Conservation (phyloP, 2,888 invertebrate species). For the Ischnura elegans region DNA sequence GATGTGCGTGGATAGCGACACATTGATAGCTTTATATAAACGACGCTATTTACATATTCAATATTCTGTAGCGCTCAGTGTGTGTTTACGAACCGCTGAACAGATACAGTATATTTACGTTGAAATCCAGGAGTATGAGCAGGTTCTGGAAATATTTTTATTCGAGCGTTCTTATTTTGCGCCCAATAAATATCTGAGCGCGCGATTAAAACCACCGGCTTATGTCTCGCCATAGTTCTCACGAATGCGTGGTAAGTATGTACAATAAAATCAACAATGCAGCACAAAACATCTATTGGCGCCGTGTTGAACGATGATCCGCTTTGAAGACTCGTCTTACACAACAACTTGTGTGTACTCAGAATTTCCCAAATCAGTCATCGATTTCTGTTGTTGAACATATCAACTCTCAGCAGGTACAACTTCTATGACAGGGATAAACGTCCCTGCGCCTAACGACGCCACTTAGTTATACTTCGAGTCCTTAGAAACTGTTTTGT, state of each 20-base stretch:
- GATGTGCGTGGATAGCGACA: neutral
- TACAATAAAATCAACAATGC: neutral
- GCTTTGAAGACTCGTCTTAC: no score
- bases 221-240: neutral
- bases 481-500: no score
- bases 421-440: no score
- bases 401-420: no score
- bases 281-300: neutral
- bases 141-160: neutral
- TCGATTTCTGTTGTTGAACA: no score
- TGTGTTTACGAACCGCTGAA: neutral
- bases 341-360: no score
- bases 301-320: neutral
- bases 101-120: neutral
- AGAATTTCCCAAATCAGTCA: no score
- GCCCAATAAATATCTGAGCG: neutral
- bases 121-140: neutral
- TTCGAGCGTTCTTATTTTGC: neutral
- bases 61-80: neutral
- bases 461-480: no score
- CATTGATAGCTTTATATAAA: neutral
- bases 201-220: neutral
- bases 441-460: no score
- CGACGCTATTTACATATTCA: constrained; percentile 16
- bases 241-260: neutral